Evolutionary conservation across 2,888 invertebrate genomes (phyloP).

Genomic region (Drosophila testacea): DNA sequence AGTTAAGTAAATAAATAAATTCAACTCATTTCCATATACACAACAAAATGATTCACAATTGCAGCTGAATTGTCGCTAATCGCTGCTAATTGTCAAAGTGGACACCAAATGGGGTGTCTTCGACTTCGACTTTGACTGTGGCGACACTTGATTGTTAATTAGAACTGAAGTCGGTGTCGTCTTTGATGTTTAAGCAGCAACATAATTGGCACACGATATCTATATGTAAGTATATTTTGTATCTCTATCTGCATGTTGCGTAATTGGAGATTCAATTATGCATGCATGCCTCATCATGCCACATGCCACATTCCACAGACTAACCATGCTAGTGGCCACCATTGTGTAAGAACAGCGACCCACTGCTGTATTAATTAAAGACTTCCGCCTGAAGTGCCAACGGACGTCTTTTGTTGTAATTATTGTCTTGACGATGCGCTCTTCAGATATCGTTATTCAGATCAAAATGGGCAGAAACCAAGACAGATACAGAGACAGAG

Average conservation of each 20-base stretch:
- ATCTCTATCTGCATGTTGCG: conserved; percentile 51
- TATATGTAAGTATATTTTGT: conserved; percentile 5
- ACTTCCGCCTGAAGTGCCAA: conserved; percentile 67
- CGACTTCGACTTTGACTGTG: conserved; percentile 11
- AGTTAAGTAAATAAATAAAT: conserved; percentile 29
- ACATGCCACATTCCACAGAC: conserved; percentile 1
- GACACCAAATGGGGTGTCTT: conserved; percentile 22
- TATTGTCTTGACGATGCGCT: conserved; percentile 59
- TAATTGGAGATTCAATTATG: conserved; percentile 75
- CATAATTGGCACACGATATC: conserved; percentile 30
- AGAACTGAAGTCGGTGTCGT: conserved; percentile 22
- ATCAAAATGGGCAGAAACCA: conserved; percentile 11
- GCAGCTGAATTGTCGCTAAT: conserved; percentile 27
- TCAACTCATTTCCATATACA: conserved; percentile 21
- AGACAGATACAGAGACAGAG: conserved; percentile 1
- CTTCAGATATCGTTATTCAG: conserved; percentile 32
- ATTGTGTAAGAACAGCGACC: conserved; percentile 43
- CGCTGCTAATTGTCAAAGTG: conserved; percentile 36
- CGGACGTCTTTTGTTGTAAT: conserved; percentile 72
- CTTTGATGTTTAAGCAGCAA: conserved; percentile 45
- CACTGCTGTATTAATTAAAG: conserved; percentile 73
- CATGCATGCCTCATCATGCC: conserved; percentile 43
- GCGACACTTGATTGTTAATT: conserved; percentile 54
- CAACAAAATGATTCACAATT: conserved; percentile 37
- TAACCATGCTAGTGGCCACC: conserved; percentile 5